Percentiles rank a stretch among this genome's conserved stretches.
Evolutionary conservation across 1,140 invertebrate genomes (phyloP).

Genomic region (Brachionus manjavacas): DNA sequence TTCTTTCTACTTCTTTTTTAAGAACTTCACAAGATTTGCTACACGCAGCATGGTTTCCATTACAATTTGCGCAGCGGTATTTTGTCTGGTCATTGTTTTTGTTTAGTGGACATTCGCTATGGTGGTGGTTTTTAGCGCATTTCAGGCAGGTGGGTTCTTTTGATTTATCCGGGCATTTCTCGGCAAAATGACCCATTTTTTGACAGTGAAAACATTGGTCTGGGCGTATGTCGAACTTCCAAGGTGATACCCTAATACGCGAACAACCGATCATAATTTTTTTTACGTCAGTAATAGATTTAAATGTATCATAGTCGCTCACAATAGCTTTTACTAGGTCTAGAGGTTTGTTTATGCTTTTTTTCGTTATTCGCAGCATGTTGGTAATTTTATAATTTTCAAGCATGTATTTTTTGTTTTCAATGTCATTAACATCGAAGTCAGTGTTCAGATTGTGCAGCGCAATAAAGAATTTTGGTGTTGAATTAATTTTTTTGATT

Average conservation of each 20-base stretch:
- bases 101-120: background rate
- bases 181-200: background rate
- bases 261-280: background rate
- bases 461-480: background rate
- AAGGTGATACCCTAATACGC: background rate
- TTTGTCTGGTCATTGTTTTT: background rate
- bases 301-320: too few relatives aligned
- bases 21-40: background rate
- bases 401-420: background rate
- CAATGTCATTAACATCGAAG: background rate
- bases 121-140: background rate
- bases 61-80: background rate
- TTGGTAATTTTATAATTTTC: background rate
- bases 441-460: background rate
- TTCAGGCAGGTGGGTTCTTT: background rate
- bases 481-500: too few relatives aligned
- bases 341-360: too few relatives aligned
- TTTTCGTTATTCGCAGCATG: too few relatives aligned
- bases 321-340: too few relatives aligned
- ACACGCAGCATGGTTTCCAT: background rate
- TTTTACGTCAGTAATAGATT: too few relatives aligned
- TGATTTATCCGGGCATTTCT: background rate
- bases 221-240: too few relatives aligned
- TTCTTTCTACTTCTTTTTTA: background rate
- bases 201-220: background rate